These are phyloP conservation scores for Myoxocephalus aenaeus DNA, from an alignment of 2,797 vertebrate species.

Conservation along the genomic window DNA sequence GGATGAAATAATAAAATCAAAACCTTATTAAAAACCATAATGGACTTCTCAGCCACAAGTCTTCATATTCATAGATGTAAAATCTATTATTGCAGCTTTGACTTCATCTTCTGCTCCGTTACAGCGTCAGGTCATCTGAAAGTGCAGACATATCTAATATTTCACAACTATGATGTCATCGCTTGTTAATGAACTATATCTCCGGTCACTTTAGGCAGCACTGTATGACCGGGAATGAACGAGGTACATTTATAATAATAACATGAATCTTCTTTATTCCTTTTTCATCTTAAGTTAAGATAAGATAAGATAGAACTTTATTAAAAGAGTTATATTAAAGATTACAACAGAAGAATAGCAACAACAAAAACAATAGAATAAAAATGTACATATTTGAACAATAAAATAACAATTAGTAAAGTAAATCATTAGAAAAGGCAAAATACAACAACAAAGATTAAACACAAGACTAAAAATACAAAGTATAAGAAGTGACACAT, in stretches of 20 bases:
- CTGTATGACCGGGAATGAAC: too few species aligned
- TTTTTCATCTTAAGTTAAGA: not conserved
- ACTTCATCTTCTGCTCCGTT: not conserved
- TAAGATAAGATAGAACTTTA: not conserved
- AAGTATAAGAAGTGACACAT: not conserved
- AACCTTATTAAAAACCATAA: not conserved
- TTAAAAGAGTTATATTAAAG: not conserved
- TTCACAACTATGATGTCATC: too few species aligned
- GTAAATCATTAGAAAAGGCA: too few species aligned
- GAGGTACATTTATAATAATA: not conserved
- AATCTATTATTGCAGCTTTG: not conserved
- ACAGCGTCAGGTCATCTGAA: not conserved
- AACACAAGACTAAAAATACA: not conserved
- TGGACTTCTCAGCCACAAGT: not conserved
- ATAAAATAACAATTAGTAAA: not conserved
- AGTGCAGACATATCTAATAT: not conserved
- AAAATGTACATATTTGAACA: not conserved
- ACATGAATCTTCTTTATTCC: not conserved
- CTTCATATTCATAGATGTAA: not conserved
- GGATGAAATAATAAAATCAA: not conserved
- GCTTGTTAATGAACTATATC: too few species aligned
- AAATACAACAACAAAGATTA: not conserved
- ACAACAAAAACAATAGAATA: not conserved
- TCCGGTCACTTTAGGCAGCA: too few species aligned
- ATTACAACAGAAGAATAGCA: not conserved